These are phyloP conservation scores for Latrodectus elegans DNA, from an alignment of 2,888 invertebrate genomes.

Conservation along the genomic window DNA sequence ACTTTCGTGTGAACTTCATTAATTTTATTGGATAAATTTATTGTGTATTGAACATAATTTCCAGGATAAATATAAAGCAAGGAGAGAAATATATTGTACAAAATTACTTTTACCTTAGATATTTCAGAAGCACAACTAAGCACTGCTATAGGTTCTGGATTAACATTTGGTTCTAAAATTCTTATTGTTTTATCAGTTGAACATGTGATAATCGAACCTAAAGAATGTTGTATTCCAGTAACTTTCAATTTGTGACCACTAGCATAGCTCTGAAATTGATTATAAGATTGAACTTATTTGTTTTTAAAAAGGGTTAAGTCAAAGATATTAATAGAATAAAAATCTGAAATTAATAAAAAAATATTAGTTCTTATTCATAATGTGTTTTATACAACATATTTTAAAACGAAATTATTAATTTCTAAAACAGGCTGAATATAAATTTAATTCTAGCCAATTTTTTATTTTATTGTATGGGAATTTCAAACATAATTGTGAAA, in stretches of 20 bases:
- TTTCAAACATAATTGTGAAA: too few relatives aligned
- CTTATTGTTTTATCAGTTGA: conserved; percentile 69
- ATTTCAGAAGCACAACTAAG: conserved; percentile 43
- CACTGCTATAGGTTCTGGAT: conserved; percentile 56
- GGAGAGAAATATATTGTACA: too few relatives aligned
- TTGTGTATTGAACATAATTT: too few relatives aligned
- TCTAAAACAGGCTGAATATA: neutral
- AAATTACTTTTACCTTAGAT: conserved; percentile 38
- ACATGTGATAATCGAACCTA: conserved; percentile 66
- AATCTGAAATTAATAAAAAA: too few relatives aligned
- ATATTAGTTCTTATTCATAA: too few relatives aligned
- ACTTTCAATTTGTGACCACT: conserved; percentile 59
- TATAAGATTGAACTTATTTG: neutral
- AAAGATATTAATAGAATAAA: too few relatives aligned
- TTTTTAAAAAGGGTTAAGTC: neutral
- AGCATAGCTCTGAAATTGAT: conserved; percentile 43
- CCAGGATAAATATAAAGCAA: too few relatives aligned
- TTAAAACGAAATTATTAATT: neutral
- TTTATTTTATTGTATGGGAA: too few relatives aligned
- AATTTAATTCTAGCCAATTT: neutral
- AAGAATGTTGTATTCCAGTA: conserved; percentile 63
- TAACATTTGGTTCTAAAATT: conserved; percentile 59
- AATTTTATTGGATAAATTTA: too few relatives aligned
- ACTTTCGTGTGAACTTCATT: too few relatives aligned
- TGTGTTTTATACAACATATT: neutral